Evolutionary conservation across 2,888 invertebrate genomes (phyloP).

Genomic region (Zaprionus obscuricornis): DNA sequence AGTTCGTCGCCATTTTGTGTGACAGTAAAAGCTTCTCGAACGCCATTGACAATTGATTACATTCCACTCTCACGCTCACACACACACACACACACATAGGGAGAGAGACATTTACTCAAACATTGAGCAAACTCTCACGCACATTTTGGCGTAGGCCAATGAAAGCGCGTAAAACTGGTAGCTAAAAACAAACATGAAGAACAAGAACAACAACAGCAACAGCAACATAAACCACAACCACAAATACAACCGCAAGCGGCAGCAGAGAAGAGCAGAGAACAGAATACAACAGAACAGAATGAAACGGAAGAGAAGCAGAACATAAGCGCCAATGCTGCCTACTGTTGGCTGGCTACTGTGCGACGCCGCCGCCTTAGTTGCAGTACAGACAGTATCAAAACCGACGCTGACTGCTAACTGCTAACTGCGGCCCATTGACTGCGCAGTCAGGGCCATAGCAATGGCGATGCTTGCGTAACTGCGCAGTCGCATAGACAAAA

Average conservation of each 20-base stretch:
- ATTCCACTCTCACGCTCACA: conserved; percentile 23
- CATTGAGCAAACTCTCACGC: conserved; percentile 50
- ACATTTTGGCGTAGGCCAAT: conserved; percentile 74
- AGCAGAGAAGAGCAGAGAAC: conserved; percentile 9
- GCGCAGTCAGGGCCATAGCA: conserved; percentile 41
- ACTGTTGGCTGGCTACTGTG: conserved; percentile 42
- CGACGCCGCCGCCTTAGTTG: conserved; percentile 46
- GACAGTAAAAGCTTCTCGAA: conserved; percentile 56
- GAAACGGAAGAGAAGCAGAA: conserved; percentile 8
- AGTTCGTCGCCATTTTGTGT: conserved; percentile 59
- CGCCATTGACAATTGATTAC: conserved; percentile 53
- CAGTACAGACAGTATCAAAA: conserved; percentile 10
- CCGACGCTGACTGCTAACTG: conserved; percentile 37
- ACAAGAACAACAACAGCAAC: conserved; percentile 23
- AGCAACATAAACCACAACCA: conserved; percentile 17
- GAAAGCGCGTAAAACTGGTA: conserved; percentile 83
- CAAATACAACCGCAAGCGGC: conserved; percentile 14
- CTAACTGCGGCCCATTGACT: no score
- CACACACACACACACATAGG: conserved; percentile 1
- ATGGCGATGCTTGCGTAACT: conserved; percentile 56
- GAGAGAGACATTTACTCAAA: conserved; percentile 13
- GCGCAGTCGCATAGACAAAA: conserved; percentile 44
- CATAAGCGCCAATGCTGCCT: conserved; percentile 43
- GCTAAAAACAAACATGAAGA: conserved; percentile 51
- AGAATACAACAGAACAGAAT: not conserved